Evolutionary conservation across 2,113 vertebrate genomes (phyloP), one percentile per base, ranked within the genome.

Genomic region (Empidonax traillii): DNA sequence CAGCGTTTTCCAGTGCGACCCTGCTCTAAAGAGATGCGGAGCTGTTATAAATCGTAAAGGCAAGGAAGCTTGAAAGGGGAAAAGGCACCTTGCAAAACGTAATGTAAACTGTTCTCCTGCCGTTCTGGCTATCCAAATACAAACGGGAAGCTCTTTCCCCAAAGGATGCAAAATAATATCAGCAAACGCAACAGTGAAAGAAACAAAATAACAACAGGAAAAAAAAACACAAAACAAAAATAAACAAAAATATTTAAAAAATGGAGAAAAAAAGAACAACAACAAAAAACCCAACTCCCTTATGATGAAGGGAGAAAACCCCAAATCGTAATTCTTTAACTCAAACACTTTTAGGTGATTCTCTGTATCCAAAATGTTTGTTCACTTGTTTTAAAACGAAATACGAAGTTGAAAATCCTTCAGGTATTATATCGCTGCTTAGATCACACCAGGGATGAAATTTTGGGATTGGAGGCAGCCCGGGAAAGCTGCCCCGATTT

Each of bases 261-360:
- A 6, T 5, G 8, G 7, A 13, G 8, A 6, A n/a, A 18, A 10
- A 8, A 4, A 12, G 8, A 3, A 1, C 0, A 20, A 17, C 6
- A 9, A 22, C 30, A 35, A 17, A 10, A 35, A 39, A 59, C 68
- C 1, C 7, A 35, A 31, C 11, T 5, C 12, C 6, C 3, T 63
- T 51, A 43, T 3, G 5, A 62, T 37, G 52, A 62, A 90, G 63
- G 7, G 8, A 63, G 18, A 66, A 90, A 85, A 22, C 2, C 6
- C 4, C 5, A 77, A 77, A 69, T 44, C 18, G 2, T 58, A 55
- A n/a, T 46, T 86, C 23, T 81, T 84, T 28, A n/a, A n/a, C 6
- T 7, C 5, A 35, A 23, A 46, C 27, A 23, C 37, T 78, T 93
- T 58, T 24, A 62, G 73, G 7, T 6, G 21, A 52, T 56, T 74